These are phyloP conservation scores for Tetheella fluctuosa DNA, from an alignment of 2,888 invertebrate genomes.

Conservation along the genomic window DNA sequence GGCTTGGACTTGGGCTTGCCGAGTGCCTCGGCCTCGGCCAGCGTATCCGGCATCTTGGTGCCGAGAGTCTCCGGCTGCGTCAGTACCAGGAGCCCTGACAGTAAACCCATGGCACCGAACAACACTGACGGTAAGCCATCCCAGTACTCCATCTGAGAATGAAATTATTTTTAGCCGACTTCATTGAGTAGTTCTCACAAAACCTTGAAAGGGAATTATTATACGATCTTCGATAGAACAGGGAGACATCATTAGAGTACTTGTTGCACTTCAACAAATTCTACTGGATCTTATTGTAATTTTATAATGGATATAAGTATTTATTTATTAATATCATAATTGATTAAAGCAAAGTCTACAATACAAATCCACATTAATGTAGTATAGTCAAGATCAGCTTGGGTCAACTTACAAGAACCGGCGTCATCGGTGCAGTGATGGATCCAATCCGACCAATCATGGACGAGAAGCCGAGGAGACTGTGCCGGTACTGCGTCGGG, in stretches of 20 bases:
- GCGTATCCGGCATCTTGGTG: conserved; percentile 83
- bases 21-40: conserved; percentile 82
- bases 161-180: conserved; percentile 14
- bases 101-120: conserved; percentile 80
- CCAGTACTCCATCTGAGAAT: conserved; percentile 61
- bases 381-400: no score
- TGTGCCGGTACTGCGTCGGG: conserved; percentile 88
- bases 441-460: conserved; percentile 89
- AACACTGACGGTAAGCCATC: conserved; percentile 78
- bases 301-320: no score
- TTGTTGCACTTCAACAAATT: no score
- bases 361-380: no score
- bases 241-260: no score
- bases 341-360: no score
- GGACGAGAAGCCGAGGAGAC: conserved; percentile 87
- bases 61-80: conserved; percentile 86
- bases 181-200: no score
- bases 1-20: conserved; percentile 46
- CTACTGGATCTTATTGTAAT: no score
- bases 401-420: conserved; percentile 84
- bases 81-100: conserved; percentile 82
- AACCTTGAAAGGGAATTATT: no score
- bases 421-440: conserved; percentile 88
- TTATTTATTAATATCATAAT: no score
- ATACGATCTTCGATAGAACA: no score